Base-by-base conservation (phyloP, 2,797 vertebrate genomes). In the Sandelia bainsii region DNA sequence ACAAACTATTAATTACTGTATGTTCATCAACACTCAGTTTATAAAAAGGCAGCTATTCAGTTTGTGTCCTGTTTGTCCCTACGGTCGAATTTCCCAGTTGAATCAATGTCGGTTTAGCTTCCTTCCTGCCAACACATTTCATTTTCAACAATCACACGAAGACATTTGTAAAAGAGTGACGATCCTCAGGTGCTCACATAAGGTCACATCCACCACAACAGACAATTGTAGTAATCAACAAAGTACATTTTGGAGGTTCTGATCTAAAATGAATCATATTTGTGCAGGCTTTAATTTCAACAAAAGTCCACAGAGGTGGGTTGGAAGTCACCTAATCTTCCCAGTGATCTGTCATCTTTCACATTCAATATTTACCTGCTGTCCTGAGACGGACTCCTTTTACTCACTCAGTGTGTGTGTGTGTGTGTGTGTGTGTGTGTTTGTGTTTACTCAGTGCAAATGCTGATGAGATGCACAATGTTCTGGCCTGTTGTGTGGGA, bases 391-490 rank as follows among this genome's bases (percentile, higher is more conserved):
- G 59, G 42, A 49, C 29, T 77, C 1, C 23, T 66, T 77, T 72
- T 0, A 14, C 39, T 64, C 16, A 3, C 71, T 45, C 52, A 58
- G 12, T 75, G 59, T 79, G 53, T 61, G 12, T 75, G 59, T 79
- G 53, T 69, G 56, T 63, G 14, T 61, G 12, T 75, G 59, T 79
- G 53, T 54, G 44, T 67, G 42, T 63, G 51, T 23, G 14, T 44
- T 2, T 67, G 32, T 79, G 68, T 88, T 72, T 79, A 59, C 70
- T 68, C 20, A 4, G 66, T 86, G 77, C 32, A 66, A 62, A 62
- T 56, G 22, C 56, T 62, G 80, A 83, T 75, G 82, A 76, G 69
- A 78, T 72, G 64, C 70, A 82, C 74, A 65, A 11, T 80, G 79
- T 83, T 72, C 81, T 69, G 44, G 62, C 54, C 76, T 53, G 68